Conservation (phyloP, 2,888 invertebrate species). For the Euproctis similis region DNA sequence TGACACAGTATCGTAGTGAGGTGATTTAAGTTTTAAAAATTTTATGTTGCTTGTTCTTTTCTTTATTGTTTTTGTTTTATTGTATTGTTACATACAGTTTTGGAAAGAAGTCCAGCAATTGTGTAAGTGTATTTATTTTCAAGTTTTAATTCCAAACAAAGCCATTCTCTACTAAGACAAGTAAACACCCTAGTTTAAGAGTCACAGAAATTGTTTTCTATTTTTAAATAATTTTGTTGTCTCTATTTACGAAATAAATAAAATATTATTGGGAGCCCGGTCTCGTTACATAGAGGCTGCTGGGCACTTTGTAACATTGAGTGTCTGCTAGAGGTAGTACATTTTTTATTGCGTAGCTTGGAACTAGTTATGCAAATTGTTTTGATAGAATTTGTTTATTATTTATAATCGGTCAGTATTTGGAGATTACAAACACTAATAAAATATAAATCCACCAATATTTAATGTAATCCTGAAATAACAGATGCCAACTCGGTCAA, state of each 20-base stretch:
- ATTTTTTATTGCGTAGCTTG: too few species aligned
- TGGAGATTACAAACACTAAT: too few species aligned
- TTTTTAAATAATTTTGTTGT: background rate
- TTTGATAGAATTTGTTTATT: too few species aligned
- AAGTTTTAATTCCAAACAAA: background rate
- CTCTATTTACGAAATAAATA: background rate
- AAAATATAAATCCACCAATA: too few species aligned
- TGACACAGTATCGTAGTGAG: slow-evolving; percentile 48
- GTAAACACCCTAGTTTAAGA: background rate
- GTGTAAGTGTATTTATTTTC: slow-evolving; percentile 32
- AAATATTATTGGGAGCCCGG: background rate
- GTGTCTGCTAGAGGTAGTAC: too few species aligned
- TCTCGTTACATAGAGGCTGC: too few species aligned
- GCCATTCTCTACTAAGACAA: too few species aligned
- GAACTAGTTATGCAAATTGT: too few species aligned
- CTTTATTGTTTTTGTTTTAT: slow-evolving; percentile 36
- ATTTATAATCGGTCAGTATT: too few species aligned
- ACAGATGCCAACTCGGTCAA: too few species aligned
- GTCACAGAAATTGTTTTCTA: background rate
- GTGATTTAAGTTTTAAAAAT: slow-evolving; percentile 33
- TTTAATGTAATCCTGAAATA: too few species aligned
- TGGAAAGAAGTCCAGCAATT: slow-evolving; percentile 19
- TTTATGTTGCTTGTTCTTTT: slow-evolving; percentile 56
- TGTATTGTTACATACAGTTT: slow-evolving; percentile 41
- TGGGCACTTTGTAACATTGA: too few species aligned